phyloP scores from a whole-genome alignment of 2,113 vertebrate species.

The Ochotona curzoniae region DNA sequence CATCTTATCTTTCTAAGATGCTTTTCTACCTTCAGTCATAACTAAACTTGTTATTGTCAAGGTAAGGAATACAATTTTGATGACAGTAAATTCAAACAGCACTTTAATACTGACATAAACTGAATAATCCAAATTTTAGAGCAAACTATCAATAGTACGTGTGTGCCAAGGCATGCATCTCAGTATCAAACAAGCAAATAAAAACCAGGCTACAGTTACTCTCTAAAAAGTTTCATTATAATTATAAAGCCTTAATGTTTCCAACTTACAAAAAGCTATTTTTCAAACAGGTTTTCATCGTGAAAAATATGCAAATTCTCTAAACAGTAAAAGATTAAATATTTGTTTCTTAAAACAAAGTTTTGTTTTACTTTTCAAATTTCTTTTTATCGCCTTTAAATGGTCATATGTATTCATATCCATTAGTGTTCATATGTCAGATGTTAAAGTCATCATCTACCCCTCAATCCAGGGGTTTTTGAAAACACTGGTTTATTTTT shows the following conservation, averaged over 20 bases:
- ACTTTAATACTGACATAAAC: background rate
- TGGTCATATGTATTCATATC: slow-evolving; percentile 7
- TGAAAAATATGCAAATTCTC: slow-evolving; percentile 33
- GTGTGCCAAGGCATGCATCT: background rate
- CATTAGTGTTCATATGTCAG: slow-evolving; percentile 8
- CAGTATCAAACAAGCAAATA: background rate
- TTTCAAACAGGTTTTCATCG: slow-evolving; percentile 37
- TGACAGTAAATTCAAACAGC: background rate
- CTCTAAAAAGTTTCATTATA: background rate
- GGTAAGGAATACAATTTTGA: background rate
- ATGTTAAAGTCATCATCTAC: background rate
- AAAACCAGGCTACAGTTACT: background rate
- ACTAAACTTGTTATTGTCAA: slow-evolving; percentile 25
- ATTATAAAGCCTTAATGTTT: slow-evolving; percentile 37
- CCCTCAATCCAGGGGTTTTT: slow-evolving; percentile 26
- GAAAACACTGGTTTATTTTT: too few relatives aligned
- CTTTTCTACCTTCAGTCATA: background rate
- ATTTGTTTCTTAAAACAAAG: background rate
- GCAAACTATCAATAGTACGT: background rate
- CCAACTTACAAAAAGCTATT: slow-evolving; percentile 47
- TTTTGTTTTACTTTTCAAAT: background rate
- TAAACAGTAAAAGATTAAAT: slow-evolving; percentile 6
- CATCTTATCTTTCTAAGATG: slow-evolving; percentile 43
- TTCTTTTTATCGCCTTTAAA: slow-evolving; percentile 20
- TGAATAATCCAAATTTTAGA: background rate